Evolutionary conservation across 2,113 vertebrate genomes (phyloP).

Genomic region (Rhegmatorhina hoffmannsi): DNA sequence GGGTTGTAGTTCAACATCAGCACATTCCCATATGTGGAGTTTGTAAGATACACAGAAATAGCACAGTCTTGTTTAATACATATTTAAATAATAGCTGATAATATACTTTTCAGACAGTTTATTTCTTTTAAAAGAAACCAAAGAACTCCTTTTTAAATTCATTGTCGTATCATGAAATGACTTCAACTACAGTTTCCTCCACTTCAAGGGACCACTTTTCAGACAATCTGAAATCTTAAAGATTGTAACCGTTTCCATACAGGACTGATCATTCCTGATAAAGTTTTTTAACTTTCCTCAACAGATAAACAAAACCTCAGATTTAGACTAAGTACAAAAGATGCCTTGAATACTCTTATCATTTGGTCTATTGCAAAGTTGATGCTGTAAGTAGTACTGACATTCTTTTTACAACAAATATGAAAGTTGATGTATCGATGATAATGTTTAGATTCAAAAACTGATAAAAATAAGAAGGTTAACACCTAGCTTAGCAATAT

Average conservation of each 20-base stretch:
- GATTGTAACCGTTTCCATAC: neutral
- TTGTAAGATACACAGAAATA: neutral
- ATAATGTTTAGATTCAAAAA: neutral
- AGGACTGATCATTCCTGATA: neutral
- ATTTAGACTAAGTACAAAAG: neutral
- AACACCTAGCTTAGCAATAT: neutral
- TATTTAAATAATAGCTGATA: neutral
- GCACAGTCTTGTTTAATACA: neutral
- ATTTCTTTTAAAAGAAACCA: neutral
- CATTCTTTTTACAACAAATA: neutral
- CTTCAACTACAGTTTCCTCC: neutral
- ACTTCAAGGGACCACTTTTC: neutral
- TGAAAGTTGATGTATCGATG: neutral
- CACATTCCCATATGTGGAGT: neutral
- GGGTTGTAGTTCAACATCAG: neutral
- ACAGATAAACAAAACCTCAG: neutral
- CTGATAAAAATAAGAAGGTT: neutral
- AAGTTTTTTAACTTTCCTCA: neutral
- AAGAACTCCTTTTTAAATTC: neutral
- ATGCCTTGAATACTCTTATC: neutral
- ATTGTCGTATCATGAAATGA: neutral
- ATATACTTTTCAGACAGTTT: neutral
- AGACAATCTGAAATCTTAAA: neutral
- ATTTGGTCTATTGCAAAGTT: neutral
- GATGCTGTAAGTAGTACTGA: neutral